Evolutionary conservation across 2,113 vertebrate genomes (phyloP), one percentile per base, ranked within the genome.

Genomic region (Sprattus sprattus): DNA sequence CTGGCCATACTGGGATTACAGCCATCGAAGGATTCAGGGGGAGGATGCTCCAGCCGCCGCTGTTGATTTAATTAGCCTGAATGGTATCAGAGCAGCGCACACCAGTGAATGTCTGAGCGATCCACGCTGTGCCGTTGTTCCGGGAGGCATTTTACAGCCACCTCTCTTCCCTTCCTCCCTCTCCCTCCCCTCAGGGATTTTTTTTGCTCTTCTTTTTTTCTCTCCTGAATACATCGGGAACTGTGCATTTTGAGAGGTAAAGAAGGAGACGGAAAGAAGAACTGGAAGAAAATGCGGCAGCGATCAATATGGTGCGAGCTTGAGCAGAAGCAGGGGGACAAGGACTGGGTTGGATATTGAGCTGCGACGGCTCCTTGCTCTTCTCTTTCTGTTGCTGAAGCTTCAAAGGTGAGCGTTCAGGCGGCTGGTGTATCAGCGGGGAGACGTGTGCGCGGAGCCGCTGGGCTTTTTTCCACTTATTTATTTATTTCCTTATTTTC

Each of bases 401-500:
- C 81, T 25, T 87, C 91, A 88, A 88, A 92, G 90, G 90, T 84
- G 89, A 86, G 49, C n/a, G 39, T 67, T 88, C 88, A 60, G 50
- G 90, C 88, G 87, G 93, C 87, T 85, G 83, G 90, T 87, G 89
- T 85, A 86, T 89, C 91, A 84, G 89, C 64, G 81, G 88, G 85
- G 87, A 81, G 91, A 78, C 88, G 89, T 85, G 87, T 91, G 85
- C 75, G 83, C 88, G 89, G 92, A 92, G 90, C 91, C 64, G 86
- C 91, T 90, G 89, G 91, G 83, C 89, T 93, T 91, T 71, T 32
- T 32, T 47, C 18, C 81, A 39, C 46, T 83, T 90, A 91, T 95
- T 94, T 94, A 93, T 95, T 94, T 93, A 93, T 94, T 94, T 92
- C 84, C 90, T 86, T 92, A 89, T 92, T 94, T 93, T 92, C 39